Conservation (phyloP, 1,140 invertebrate genomes). For the Bombus waltoni region DNA sequence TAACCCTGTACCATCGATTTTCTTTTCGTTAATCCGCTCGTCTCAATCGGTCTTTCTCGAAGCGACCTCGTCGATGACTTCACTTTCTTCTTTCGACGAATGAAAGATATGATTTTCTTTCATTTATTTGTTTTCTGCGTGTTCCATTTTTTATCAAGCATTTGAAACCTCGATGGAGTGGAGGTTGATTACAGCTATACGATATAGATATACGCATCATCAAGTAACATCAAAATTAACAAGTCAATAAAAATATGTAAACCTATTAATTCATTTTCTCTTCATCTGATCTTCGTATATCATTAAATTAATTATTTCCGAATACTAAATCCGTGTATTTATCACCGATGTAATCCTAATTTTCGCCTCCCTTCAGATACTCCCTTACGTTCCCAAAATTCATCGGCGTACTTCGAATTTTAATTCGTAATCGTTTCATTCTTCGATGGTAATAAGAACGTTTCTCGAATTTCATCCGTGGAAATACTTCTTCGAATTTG, state of each 20-base stretch:
- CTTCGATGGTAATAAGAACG: neutral
- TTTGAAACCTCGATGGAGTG: too few relatives aligned
- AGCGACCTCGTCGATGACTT: slow-evolving; percentile 19
- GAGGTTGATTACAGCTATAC: too few relatives aligned
- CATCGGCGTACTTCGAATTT: rapidly evolving
- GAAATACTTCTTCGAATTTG: neutral
- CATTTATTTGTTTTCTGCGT: neutral
- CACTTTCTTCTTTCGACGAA: neutral
- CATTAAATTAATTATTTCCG: too few relatives aligned
- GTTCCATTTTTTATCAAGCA: neutral
- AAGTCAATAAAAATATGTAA: too few relatives aligned
- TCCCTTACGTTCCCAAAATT: rapidly evolving
- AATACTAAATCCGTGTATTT: neutral
- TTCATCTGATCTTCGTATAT: too few relatives aligned
- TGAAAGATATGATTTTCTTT: neutral
- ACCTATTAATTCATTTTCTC: too few relatives aligned
- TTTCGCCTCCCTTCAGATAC: neutral
- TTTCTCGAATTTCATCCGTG: neutral
- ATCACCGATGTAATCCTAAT: neutral
- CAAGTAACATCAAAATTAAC: too few relatives aligned
- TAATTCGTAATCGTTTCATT: neutral
- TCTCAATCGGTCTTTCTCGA: slow-evolving; percentile 4
- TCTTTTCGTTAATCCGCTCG: slow-evolving; percentile 37
- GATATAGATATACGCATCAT: too few relatives aligned
- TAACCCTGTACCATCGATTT: slow-evolving; percentile 46